Conservation (phyloP, 2,797 vertebrate genomes). For the Podargus strigoides region DNA sequence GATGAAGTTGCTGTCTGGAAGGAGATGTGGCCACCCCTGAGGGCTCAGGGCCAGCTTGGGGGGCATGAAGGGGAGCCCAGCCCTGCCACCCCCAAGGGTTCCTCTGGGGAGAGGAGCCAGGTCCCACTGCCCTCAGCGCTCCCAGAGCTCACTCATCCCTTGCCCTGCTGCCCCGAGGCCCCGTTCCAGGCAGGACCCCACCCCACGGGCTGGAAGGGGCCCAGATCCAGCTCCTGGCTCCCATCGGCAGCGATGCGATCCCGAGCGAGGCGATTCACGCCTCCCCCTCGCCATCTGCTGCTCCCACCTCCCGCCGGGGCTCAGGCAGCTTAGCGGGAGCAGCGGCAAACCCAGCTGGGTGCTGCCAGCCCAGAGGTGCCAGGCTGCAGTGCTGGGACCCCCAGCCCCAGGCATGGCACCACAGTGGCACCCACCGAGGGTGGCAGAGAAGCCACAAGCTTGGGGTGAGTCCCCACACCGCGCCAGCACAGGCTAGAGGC, state of each 20-base stretch:
- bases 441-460: neutral
- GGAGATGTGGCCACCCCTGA: neutral
- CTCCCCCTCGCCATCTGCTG: conserved; percentile 39
- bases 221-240: neutral
- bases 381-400: neutral
- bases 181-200: neutral
- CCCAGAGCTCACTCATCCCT: neutral
- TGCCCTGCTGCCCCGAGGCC: rapidly evolving
- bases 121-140: neutral
- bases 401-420: neutral
- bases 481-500: neutral
- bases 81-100: rapidly evolving
- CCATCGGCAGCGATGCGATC: neutral
- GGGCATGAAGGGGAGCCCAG: neutral
- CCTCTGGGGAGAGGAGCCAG: neutral
- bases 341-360: neutral
- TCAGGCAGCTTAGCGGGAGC: conserved; percentile 8
- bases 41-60: neutral
- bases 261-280: neutral
- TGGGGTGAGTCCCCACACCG: rapidly evolving
- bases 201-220: neutral
- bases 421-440: neutral
- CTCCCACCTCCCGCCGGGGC: neutral
- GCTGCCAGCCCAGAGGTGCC: neutral
- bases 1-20: conserved; percentile 94